phyloP scores from a whole-genome alignment of 2,888 invertebrate species.

The Ellobium chinense region DNA sequence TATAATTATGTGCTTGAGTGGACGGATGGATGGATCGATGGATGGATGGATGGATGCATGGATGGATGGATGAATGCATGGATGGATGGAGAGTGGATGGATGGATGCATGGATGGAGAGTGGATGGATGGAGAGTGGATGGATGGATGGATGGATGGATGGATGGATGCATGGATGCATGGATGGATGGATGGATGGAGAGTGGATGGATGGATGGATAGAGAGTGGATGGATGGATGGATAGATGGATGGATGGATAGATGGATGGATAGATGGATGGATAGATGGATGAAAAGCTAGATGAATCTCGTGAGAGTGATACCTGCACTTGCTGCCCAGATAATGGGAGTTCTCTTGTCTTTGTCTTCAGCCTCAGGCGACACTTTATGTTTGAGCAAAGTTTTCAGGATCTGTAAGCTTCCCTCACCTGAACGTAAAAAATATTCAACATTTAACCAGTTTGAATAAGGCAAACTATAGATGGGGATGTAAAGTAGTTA shows the following conservation, averaged over 20 bases:
- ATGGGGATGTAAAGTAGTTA: too few relatives aligned
- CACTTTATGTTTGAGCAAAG: slow-evolving; percentile 86
- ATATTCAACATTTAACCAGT: too few relatives aligned
- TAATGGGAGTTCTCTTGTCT: slow-evolving; percentile 94
- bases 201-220: too few relatives aligned
- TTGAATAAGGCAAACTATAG: too few relatives aligned
- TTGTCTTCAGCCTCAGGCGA: slow-evolving; percentile 92
- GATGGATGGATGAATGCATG: background rate
- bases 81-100: background rate
- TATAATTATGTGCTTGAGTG: too few relatives aligned
- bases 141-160: background rate
- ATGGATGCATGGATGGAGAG: background rate
- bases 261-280: background rate
- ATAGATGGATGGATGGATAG: background rate
- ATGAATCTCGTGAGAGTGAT: too few relatives aligned
- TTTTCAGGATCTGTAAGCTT: slow-evolving; percentile 83
- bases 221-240: too few relatives aligned
- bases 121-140: too few relatives aligned
- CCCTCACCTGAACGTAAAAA: slow-evolving; percentile 11
- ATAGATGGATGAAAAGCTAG: background rate
- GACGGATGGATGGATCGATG: too few relatives aligned
- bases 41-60: too few relatives aligned
- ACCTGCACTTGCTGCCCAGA: slow-evolving; percentile 98
- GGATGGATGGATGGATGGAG: background rate
- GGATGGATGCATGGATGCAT: too few relatives aligned